Evolutionary conservation across 2,797 vertebrate species (phyloP), one percentile per base, ranked within the genome.

Genomic region (Eulemur coronatus): DNA sequence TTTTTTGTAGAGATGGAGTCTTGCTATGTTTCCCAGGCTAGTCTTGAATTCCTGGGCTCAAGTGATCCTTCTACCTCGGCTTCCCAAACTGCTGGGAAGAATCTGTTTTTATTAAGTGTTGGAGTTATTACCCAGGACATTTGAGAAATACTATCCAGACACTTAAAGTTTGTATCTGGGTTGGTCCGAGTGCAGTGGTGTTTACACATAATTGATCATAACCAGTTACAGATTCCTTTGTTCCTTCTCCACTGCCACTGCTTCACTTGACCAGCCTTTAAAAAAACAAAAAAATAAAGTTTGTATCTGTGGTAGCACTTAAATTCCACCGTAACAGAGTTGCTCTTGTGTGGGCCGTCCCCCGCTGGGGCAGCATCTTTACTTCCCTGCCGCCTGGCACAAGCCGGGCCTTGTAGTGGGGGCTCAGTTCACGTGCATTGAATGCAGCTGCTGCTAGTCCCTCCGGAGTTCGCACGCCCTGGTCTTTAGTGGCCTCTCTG

Each of bases 381-480:
- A 48, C 38, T 22, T 67, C 17, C 52, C 50, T 72, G 46, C 14
- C 35, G 7, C 67, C 50, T 61, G 35, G 52, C 33, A 10, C 24
- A 17, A 63, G 59, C 69, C 63, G 80, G 33, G 20, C 15, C 72
- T 65, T 65, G 17, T 1, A 38, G 26, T 3, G 12, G 20, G 13
- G 50, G 26, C 59, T 79, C 7, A 0, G 5, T 46, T 69, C 12
- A 1, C 0, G 8, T 24, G 22, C 13, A 7, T 1, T 18, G 24
- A 55, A 10, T 13, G 28, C 41, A 73, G 57, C 5, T 14, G 67
- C 48, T 46, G 61, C 72, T 52, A 0, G 0, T 69, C 12, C 65
- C 26, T 80, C 26, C 30, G 10, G 41, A n/a, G 57, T 14, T 20
- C 41, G 75, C 1, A 1, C n/a, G 30, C 11, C 59, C 61, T 20